Percentiles rank a stretch among this genome's conserved stretches.
phyloP scores from a whole-genome alignment of 2,113 vertebrate genomes.

The Eurystomus gularis region DNA sequence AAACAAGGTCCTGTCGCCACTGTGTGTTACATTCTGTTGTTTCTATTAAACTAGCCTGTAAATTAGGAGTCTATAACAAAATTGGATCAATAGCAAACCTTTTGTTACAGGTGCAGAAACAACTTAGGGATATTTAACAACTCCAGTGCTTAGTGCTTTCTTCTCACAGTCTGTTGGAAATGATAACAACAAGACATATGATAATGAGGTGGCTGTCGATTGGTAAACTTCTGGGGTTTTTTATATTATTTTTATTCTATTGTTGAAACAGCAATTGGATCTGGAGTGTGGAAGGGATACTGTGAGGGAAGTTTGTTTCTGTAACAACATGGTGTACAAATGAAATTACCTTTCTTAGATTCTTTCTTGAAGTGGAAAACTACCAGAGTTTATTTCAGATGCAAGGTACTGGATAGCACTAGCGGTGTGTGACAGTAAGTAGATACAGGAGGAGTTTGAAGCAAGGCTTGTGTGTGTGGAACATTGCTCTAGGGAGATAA shows the following conservation, averaged over 20 bases:
- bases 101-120: neutral
- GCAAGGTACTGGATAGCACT: neutral
- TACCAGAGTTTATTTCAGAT: neutral
- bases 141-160: neutral
- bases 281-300: neutral
- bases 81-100: neutral
- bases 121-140: neutral
- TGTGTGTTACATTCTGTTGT: neutral
- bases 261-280: neutral
- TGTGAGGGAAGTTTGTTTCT: constrained; percentile 7
- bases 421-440: neutral
- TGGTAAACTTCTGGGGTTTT: neutral
- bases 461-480: neutral
- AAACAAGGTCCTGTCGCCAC: neutral
- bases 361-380: neutral
- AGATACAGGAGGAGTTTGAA: neutral
- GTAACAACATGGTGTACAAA: neutral
- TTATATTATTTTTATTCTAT: neutral
- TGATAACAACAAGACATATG: neutral
- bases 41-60: neutral
- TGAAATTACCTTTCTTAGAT: neutral
- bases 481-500: neutral
- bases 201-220: neutral
- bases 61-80: neutral
- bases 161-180: neutral